Evolutionary conservation across 2,797 vertebrate species (phyloP).

Genomic region (Gymnopithys bicolor): DNA sequence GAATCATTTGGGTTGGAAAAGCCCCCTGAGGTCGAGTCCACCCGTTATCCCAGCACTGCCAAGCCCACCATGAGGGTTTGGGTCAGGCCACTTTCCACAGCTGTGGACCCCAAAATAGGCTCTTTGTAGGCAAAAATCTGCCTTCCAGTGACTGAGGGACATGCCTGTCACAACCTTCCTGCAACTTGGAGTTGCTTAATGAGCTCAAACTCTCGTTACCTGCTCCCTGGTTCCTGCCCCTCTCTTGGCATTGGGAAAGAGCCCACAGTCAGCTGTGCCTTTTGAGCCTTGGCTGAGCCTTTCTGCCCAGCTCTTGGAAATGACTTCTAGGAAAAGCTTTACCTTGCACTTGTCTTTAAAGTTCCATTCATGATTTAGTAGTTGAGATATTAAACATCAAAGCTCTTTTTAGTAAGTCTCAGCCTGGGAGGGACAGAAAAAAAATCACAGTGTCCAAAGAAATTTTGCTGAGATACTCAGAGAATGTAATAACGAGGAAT

Average conservation of each 20-base stretch:
- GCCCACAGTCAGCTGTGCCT: neutral
- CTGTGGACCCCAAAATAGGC: neutral
- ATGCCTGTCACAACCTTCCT: neutral
- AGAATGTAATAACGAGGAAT: fast-evolving
- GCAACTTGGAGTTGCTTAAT: neutral
- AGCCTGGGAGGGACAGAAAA: neutral
- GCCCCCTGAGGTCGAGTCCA: neutral
- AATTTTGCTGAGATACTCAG: neutral
- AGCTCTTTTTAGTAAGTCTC: neutral
- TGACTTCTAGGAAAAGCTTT: neutral
- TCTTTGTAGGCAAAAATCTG: neutral
- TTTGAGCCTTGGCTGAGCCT: neutral
- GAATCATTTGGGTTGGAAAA: neutral
- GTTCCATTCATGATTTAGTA: neutral
- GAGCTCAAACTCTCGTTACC: neutral
- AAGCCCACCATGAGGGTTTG: neutral
- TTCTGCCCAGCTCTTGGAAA: neutral
- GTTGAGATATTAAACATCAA: neutral
- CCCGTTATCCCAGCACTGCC: neutral
- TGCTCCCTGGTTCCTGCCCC: neutral
- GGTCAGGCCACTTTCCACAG: neutral
- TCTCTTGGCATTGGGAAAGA: neutral
- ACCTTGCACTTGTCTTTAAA: neutral
- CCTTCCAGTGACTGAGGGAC: neutral
- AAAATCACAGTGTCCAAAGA: neutral